A percentile compares a stretch with the other conserved stretches of the same genome.
phyloP scores from a whole-genome alignment of 1,140 invertebrate genomes.

The Contarinia nasturtii region DNA sequence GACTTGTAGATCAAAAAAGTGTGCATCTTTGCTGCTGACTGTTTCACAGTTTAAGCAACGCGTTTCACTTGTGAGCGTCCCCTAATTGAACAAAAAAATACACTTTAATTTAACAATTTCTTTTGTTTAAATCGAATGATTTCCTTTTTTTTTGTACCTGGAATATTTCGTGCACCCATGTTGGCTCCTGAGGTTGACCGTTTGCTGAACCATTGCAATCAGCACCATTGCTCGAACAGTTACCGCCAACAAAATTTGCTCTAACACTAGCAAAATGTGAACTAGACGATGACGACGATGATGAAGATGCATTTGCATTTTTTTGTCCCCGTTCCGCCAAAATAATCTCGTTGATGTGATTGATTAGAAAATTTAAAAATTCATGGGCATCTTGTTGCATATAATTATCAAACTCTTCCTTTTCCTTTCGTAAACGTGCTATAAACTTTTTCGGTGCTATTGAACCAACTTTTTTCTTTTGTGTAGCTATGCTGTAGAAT shows the following conservation, averaged over 20 bases:
- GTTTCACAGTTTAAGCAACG: constrained; percentile 99
- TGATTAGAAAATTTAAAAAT: constrained; percentile 97
- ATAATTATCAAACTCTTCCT: constrained; percentile 99
- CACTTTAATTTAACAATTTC: too few relatives aligned
- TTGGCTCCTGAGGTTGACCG: constrained; percentile 57
- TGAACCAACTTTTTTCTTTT: constrained; percentile 98
- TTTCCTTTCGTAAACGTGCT: constrained; percentile 92
- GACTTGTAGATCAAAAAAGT: constrained; percentile 97
- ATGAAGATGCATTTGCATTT: constrained; percentile 14
- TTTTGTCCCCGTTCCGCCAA: constrained; percentile 56
- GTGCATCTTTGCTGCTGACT: constrained; percentile 97
- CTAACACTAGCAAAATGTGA: too few relatives aligned
- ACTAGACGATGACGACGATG: constrained; percentile 9
- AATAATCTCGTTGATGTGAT: constrained; percentile 88
- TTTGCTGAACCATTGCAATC: neutral
- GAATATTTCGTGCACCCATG: constrained; percentile 99
- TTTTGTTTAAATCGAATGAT: too few relatives aligned
- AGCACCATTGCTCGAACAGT: constrained; percentile 16
- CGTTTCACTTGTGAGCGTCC: constrained; percentile 96
- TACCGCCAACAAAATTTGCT: constrained; percentile 4
- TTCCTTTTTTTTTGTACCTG: too few relatives aligned
- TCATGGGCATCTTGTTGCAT: constrained; percentile 99
- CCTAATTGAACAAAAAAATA: too few relatives aligned
- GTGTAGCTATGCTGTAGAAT: constrained; percentile 96
- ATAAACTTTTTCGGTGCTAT: constrained; percentile 99